phyloP scores from a whole-genome alignment of 2,113 vertebrate species.

The Pimephales promelas region DNA sequence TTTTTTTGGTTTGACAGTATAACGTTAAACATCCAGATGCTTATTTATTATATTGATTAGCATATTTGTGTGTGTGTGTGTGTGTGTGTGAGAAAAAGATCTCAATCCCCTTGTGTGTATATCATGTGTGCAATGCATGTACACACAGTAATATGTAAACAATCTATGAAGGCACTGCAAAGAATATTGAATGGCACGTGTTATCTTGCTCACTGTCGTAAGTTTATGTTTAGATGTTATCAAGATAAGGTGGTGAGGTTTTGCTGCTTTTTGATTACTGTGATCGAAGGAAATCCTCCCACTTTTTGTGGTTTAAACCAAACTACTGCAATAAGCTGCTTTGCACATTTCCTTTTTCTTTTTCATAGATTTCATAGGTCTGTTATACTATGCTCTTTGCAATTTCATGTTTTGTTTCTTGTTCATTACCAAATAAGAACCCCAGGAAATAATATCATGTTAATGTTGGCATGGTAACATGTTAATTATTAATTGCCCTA shows the following conservation, averaged over 20 bases:
- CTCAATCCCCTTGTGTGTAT: background rate
- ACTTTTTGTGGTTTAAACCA: conserved; percentile 19
- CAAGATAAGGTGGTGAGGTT: conserved; percentile 18
- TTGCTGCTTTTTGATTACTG: conserved; percentile 4
- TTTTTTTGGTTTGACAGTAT: background rate
- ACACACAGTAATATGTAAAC: background rate
- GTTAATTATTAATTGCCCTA: background rate
- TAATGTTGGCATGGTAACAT: background rate
- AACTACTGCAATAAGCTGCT: conserved; percentile 27
- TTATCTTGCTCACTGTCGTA: background rate
- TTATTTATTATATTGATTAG: background rate
- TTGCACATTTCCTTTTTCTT: background rate
- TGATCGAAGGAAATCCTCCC: conserved; percentile 1
- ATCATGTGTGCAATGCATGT: too few relatives aligned
- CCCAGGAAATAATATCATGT: background rate
- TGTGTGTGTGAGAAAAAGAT: background rate
- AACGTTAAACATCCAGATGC: background rate
- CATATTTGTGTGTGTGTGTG: too few relatives aligned
- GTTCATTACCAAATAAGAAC: background rate
- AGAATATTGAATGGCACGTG: background rate
- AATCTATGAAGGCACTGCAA: background rate
- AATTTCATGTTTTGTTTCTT: background rate
- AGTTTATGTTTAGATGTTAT: background rate
- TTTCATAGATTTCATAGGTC: background rate
- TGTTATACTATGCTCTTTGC: background rate